Evolutionary conservation across 1,140 invertebrate genomes (phyloP), one percentile per base, ranked within the genome.

Genomic region (Whitmania pigra): DNA sequence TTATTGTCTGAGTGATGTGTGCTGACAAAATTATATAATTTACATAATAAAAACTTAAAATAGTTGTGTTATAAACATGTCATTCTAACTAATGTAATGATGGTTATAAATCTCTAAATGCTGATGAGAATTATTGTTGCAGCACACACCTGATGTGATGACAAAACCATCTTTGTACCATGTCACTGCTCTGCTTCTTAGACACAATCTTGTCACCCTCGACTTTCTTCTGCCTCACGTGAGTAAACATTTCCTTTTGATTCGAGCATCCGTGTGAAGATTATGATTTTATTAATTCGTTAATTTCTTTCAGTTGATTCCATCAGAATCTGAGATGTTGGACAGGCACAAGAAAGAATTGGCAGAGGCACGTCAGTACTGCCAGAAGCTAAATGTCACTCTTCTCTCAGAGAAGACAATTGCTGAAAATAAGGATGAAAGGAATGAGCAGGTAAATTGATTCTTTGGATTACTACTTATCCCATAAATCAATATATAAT

Each of bases 221-320:
- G 88, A 93, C 77, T 88, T 92, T 79, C 89, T 98, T 75, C 94
- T 96, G 82, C 87, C 88, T 68, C 95, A 94, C 90, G 89, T 92
- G 86, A 85, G 86, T 85, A 69, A 20, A 17, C 60, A n/a, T n/a
- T n/a, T n/a, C n/a, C 22, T 15, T 49, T 40, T 54, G 11, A 18
- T 22, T 36, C 22, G 11, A 7, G 9, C 13, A 7, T 49, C 15
- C 9, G 15, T 15, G 15, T 11, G 11, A 49, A 49, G 13, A 11
- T 49, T 49, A 7, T 49, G 13, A 49, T 49, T 17, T 4, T 17
- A 7, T 49, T 17, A 49, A 43, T 43, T 54, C 49, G n/a, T 22
- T 67, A 17, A n/a, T 75, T 66, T 73, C 75, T 84, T 84, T 20
- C 78, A 90, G 89, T 79, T 97, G 49, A 86, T 87, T 31, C 94